These are phyloP conservation scores for Nothocercus nigrocapillus DNA, from an alignment of 2,113 vertebrate species.

Conservation along the genomic window DNA sequence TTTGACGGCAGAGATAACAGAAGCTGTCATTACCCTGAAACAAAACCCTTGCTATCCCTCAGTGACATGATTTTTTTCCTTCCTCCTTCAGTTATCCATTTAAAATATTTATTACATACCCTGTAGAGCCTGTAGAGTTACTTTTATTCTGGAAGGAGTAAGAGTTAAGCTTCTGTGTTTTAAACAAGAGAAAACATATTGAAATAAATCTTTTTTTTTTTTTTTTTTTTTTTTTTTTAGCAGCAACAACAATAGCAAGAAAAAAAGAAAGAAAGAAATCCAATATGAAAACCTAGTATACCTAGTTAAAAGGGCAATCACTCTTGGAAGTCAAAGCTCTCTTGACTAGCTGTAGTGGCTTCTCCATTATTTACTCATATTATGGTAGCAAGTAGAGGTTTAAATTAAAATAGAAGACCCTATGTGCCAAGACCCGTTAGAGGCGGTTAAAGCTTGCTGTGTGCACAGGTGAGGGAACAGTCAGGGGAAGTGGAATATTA, in stretches of 20 bases:
- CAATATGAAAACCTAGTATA: constrained; percentile 2
- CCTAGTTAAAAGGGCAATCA: constrained; percentile 43
- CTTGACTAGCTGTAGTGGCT: not conserved
- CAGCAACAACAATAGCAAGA: not conserved
- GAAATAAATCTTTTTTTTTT: constrained; percentile 32
- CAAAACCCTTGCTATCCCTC: constrained; percentile 14
- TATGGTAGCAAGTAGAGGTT: not conserved
- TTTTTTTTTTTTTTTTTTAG: not conserved
- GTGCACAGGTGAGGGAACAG: not conserved
- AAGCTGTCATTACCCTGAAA: constrained; percentile 39
- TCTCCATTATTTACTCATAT: constrained; percentile 31
- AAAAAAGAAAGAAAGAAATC: not conserved
- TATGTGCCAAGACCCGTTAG: not conserved
- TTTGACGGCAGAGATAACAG: constrained; percentile 19
- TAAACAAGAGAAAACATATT: not conserved
- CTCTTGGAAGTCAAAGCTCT: constrained; percentile 47
- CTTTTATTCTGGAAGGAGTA: constrained; percentile 13
- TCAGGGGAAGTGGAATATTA: not conserved
- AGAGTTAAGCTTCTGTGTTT: constrained; percentile 18
- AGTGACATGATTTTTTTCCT: not conserved
- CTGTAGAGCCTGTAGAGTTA: not conserved
- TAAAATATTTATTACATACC: constrained; percentile 42
- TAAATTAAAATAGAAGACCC: not conserved
- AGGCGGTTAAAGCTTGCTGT: not conserved
- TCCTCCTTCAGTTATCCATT: constrained; percentile 9